phyloP scores from a whole-genome alignment of 2,113 vertebrate species.

The Pitta sordida region DNA sequence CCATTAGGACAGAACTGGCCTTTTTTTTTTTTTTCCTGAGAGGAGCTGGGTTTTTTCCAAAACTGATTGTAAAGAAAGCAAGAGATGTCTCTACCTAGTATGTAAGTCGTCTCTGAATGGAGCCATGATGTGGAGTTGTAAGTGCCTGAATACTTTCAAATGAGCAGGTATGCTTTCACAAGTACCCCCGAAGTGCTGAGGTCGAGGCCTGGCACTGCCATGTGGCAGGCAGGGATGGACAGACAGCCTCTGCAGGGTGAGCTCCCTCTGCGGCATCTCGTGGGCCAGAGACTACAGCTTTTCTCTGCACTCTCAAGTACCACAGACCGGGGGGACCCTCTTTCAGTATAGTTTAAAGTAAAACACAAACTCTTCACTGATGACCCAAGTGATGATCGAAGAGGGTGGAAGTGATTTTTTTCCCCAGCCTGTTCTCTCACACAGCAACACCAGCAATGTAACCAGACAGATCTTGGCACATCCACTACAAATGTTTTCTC shows the following conservation, averaged over 20 bases:
- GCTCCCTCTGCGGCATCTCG: not conserved
- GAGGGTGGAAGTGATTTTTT: not conserved
- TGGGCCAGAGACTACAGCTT: not conserved
- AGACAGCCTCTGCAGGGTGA: not conserved
- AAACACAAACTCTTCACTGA: not conserved
- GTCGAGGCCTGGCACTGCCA: fast-evolving
- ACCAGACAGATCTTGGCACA: not conserved
- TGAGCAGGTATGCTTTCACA: not conserved
- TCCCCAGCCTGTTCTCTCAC: too few relatives aligned
- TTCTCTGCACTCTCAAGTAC: not conserved
- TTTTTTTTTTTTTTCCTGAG: not conserved
- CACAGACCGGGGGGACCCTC: not conserved
- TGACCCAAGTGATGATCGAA: not conserved
- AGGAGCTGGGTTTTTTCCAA: not conserved
- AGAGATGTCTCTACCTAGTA: not conserved
- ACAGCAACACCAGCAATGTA: not conserved
- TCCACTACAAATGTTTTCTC: not conserved
- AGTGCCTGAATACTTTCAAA: not conserved
- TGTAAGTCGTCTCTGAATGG: not conserved
- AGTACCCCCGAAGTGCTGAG: not conserved
- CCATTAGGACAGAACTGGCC: not conserved
- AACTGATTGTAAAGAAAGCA: not conserved
- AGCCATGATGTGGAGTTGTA: not conserved
- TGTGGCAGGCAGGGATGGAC: not conserved
- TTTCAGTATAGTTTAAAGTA: not conserved